Base-by-base conservation (phyloP, 2,113 vertebrate species). In the Nothobranchius furzeri region DNA sequence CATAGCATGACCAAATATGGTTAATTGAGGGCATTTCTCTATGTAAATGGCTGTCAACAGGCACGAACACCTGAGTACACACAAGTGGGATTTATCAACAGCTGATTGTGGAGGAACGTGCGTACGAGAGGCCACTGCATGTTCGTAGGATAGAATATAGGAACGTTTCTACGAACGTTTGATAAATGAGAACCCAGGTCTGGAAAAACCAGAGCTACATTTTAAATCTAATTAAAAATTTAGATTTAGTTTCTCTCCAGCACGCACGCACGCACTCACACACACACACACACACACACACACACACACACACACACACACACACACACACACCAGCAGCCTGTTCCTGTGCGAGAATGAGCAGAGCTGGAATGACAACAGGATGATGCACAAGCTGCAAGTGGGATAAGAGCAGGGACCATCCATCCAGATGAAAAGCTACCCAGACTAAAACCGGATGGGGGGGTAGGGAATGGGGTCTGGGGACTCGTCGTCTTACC, bases 401-500 rank as follows among this genome's bases (percentile, higher is more conserved):
- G 79, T 56, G 75, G 68, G 70, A 76, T 81, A 83, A 74, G 74
- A 79, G 70, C 77, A 70, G 64, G 25, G 30, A 49, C 65, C 53
- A 64, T 76, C 79, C 60, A 12, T 68, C 60, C 54, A 73, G 45
- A 81, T 57, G 30, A 66, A 76, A 79, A 80, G 69, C 48, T 68
- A 45, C 36, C 65, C 57, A 70, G 70, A 78, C 66, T 76, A 57
- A 40, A 58, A 76, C 51, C 52, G 43, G 68, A 76, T 65, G 68
- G 66, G 40, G 37, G 40, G 55, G 37, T 12, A 75, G 46, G 14
- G 79, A 69, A 78, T 63, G 50, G 61, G 81, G 84, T 81, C 84
- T 77, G 74, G 83, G 82, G 76, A 75, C 81, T 68, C 42, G 24
- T 81, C 72, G 85, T 93, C 97, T 99, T 96, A 99, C 97, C 97